A percentile compares a stretch with the other conserved stretches of the same genome.
Conservation (phyloP, 2,797 vertebrate genomes). For the Danio albolineatus region DNA sequence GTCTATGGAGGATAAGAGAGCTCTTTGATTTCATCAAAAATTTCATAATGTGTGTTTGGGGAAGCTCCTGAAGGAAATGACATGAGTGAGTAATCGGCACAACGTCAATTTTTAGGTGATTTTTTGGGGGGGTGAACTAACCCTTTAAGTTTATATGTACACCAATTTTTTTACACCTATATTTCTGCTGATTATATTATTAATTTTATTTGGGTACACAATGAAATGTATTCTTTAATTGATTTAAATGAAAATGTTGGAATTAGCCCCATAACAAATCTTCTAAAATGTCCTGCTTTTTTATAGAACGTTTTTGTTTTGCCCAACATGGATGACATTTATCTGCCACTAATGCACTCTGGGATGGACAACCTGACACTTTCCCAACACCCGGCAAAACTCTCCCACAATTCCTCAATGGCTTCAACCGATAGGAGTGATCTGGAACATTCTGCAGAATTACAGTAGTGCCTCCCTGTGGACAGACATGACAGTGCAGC, state of each 20-base stretch:
- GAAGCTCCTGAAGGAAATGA: no score
- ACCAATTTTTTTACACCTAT: no score
- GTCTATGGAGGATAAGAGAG: no score
- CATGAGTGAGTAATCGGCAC: no score
- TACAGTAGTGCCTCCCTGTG: constrained; percentile 67
- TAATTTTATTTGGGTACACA: no score
- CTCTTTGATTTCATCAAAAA: no score
- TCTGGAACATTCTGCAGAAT: constrained; percentile 58
- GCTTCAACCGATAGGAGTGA: constrained; percentile 68
- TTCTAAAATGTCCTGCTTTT: background rate
- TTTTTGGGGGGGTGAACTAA: no score
- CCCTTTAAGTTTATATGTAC: no score
- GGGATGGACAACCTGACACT: constrained; percentile 64
- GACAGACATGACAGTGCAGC: constrained; percentile 8
- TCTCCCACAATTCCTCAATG: constrained; percentile 65
- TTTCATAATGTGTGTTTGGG: no score
- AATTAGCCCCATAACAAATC: background rate
- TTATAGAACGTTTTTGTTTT: constrained; percentile 89
- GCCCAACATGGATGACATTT: constrained; percentile 93
- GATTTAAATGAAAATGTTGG: background rate
- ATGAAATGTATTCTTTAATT: background rate
- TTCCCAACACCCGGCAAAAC: constrained; percentile 49
- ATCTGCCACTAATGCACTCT: constrained; percentile 86
- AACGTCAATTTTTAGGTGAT: no score
- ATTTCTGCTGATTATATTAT: no score